Evolutionary conservation across 2,797 vertebrate genomes (phyloP).

Genomic region (Anabas testudineus): DNA sequence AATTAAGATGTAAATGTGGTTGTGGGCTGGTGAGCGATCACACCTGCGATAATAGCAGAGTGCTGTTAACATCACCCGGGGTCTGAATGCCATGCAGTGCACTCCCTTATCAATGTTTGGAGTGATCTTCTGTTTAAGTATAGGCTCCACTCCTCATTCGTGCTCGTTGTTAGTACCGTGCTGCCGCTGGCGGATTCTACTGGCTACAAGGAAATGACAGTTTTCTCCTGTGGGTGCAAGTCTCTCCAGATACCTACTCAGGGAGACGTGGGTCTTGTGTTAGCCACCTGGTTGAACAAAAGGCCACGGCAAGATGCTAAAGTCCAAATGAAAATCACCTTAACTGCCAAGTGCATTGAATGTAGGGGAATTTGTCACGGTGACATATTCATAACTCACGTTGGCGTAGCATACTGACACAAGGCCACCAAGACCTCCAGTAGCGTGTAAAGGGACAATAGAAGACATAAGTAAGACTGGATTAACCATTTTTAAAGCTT

Average conservation of each 20-base stretch:
- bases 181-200: constrained; percentile 54
- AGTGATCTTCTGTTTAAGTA: constrained; percentile 78
- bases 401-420: constrained; percentile 31
- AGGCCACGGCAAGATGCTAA: constrained; percentile 40
- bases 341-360: constrained; percentile 61
- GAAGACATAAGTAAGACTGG: not conserved
- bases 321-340: constrained; percentile 52
- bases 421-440: constrained; percentile 30
- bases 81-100: constrained; percentile 68
- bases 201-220: constrained; percentile 56
- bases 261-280: constrained; percentile 49
- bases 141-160: constrained; percentile 68
- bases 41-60: constrained; percentile 84
- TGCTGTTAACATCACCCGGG: constrained; percentile 76
- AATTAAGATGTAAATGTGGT: constrained; percentile 87
- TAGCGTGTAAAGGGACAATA: constrained; percentile 11
- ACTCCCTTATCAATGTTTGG: constrained; percentile 77
- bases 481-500: not conserved
- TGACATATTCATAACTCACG: constrained; percentile 48
- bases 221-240: constrained; percentile 65
- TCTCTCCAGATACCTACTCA: constrained; percentile 44
- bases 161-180: constrained; percentile 61
- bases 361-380: constrained; percentile 58
- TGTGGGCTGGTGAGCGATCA: constrained; percentile 78
- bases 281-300: constrained; percentile 77